Evolutionary conservation across 2,797 vertebrate genomes (phyloP), one percentile per base, ranked within the genome.

Genomic region (Sebastes vulpes): DNA sequence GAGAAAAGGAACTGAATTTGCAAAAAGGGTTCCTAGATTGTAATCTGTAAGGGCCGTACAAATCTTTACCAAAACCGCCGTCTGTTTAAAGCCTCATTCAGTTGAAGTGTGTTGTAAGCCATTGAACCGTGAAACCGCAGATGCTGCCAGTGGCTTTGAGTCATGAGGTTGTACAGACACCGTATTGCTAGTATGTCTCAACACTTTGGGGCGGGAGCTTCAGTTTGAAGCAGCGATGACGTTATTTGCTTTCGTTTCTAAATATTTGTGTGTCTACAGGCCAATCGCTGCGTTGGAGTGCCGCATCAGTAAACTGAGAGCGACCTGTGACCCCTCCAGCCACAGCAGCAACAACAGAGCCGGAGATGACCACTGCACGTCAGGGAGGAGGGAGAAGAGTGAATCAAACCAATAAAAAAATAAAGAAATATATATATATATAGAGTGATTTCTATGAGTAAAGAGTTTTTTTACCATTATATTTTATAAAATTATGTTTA

Each of bases 251-350:
- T 28, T 53, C 3, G 0, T 65, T 50, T 72, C 3, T 71, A 12
- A 61, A 46, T 66, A 9, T 82, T 54, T 84, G 16, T 87, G 10
- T 84, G 21, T 83, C 23, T 23, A 8, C 84, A 93, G 92, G 0
- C 0, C 0, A 12, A 0, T 0, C 69, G 3, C 56, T 92, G 91
- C 79, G 0, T 0, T 0, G 75, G 58, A 58, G 9, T 91, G 76
- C 86, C 2, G 1, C 4, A 0, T 1, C 0, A 23, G 12, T 74
- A 12, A 28, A 66, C 0, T 3, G 23, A 16, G 10, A 32, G 16
- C 1, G 3, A 50, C 50, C 10, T 26, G 1, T 10, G 65, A 61
- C 23, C 29, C 7, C 56, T 25, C 23, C 58, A 23, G 57, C 46
- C 46, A 46, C 42, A n/a, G 12, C 54, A 11, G 28, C 21, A 9